Percentiles rank a stretch among this genome's conserved stretches.
phyloP scores from a whole-genome alignment of 2,888 invertebrate species.

The Germaria angustata region DNA sequence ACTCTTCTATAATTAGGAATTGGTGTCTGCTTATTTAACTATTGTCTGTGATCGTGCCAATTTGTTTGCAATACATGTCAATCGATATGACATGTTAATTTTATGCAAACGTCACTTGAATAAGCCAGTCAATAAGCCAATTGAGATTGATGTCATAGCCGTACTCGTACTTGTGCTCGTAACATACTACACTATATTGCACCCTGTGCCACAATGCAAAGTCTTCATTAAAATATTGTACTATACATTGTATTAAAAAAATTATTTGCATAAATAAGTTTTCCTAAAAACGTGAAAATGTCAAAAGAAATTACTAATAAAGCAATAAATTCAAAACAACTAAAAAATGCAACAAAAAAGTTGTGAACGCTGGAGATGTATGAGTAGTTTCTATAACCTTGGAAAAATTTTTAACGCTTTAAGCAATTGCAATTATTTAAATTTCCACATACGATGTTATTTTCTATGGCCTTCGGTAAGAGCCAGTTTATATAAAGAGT shows the following conservation, averaged over 20 bases:
- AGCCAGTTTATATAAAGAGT: background rate
- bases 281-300: constrained; percentile 58
- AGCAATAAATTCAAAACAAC: background rate
- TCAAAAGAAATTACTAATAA: constrained; percentile 36
- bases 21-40: constrained; percentile 17
- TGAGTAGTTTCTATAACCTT: background rate
- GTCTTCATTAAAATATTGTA: background rate
- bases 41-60: constrained; percentile 49
- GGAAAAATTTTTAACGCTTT: background rate
- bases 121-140: background rate
- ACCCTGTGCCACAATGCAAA: background rate
- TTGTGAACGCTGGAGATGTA: background rate
- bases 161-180: constrained; percentile 27
- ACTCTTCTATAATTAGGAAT: constrained; percentile 47
- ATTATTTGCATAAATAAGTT: constrained; percentile 37
- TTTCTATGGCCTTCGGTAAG: background rate
- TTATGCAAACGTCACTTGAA: constrained; percentile 56
- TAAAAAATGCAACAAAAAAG: background rate
- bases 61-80: constrained; percentile 56
- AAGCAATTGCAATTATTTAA: background rate
- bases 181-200: constrained; percentile 44
- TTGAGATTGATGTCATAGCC: background rate
- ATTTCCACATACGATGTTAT: background rate
- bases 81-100: constrained; percentile 57
- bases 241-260: background rate